Evolutionary conservation across 2,888 invertebrate species (phyloP), one percentile per base, ranked within the genome.

Genomic region (Rosalia funebris): DNA sequence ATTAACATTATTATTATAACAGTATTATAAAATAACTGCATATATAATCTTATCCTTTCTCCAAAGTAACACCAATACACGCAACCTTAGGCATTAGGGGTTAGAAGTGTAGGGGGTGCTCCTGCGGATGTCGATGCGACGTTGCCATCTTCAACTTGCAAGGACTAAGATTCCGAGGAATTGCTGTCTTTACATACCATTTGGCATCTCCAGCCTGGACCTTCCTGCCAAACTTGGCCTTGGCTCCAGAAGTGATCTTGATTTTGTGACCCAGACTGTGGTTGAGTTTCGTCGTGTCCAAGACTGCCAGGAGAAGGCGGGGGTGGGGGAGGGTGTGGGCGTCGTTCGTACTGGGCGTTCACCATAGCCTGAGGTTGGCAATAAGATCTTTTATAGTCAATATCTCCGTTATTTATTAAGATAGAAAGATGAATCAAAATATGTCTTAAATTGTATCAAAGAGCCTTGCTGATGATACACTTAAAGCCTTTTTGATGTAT

Each of bases 111-210:
- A n/a, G n/a, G n/a, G n/a, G n/a, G n/a, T n/a, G n/a, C n/a, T n/a
- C n/a, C n/a, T n/a, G n/a, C n/a, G 10, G 25, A 7, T 7, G 25
- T 25, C 11, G 63, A 36, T 15, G 56, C 58, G 19, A 1, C 2
- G 1, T 3, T 15, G 7, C 2, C 1, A 17, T 1, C 12, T 12
- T 14, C 14, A 7, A 1, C 14, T 10, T 45, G 12, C 3, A 31
- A 45, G 9, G 25, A 9, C 11, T 45, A 14, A 2, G 7, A 14
- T 12, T 5, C 11, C 3, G 34, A 34, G 11, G 25, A 14, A 7
- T 9, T 12, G 9, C 1, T 5, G 1, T 31, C 31, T 14, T 25
- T 25, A 31, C 45, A 45, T 15, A 45, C 45, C 25, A 31, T 31
- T 15, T 45, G 4, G 11, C 45, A 42, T 15, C 25, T 25, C 14